phyloP scores from a whole-genome alignment of 2,113 vertebrate genomes.

The Sceloporus tristichus region DNA sequence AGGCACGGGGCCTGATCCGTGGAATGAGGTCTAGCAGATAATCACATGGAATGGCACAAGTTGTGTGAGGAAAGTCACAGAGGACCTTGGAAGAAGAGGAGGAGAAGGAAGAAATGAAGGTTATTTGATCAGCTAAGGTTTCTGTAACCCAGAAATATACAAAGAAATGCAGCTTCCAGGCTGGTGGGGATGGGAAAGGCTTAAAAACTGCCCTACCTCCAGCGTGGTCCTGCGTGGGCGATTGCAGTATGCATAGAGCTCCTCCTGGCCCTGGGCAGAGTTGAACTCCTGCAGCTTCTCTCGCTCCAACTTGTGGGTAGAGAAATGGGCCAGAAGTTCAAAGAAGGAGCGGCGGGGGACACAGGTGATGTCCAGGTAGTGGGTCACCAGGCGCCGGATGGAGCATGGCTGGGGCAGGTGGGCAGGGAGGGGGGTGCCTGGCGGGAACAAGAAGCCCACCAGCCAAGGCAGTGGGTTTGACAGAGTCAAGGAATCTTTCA shows the following conservation, averaged over 20 bases:
- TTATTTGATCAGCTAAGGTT: too few relatives aligned
- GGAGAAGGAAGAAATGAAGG: not conserved
- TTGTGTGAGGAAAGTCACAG: slow-evolving; percentile 89
- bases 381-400: slow-evolving; percentile 80
- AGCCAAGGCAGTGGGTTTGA: not conserved
- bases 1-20: slow-evolving; percentile 89
- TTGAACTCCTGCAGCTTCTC: slow-evolving; percentile 92
- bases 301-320: slow-evolving; percentile 81
- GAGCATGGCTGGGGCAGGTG: slow-evolving; percentile 87
- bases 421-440: slow-evolving; percentile 72
- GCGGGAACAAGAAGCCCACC: not conserved
- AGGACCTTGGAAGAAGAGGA: slow-evolving; percentile 78
- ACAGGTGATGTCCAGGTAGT: slow-evolving; percentile 86
- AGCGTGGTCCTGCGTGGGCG: slow-evolving; percentile 87
- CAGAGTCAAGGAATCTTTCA: not conserved
- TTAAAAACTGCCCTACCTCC: slow-evolving; percentile 79
- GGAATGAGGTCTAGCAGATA: slow-evolving; percentile 93
- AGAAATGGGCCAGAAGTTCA: slow-evolving; percentile 84
- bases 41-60: slow-evolving; percentile 79
- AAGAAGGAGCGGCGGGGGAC: slow-evolving; percentile 95
- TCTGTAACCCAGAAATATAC: too few relatives aligned
- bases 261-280: slow-evolving; percentile 88
- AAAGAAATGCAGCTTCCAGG: too few relatives aligned
- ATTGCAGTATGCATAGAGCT: slow-evolving; percentile 89
- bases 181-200: too few relatives aligned